Evolutionary conservation across 2,797 vertebrate genomes (phyloP), one percentile per base, ranked within the genome.

Genomic region (Rachycentron canadum): DNA sequence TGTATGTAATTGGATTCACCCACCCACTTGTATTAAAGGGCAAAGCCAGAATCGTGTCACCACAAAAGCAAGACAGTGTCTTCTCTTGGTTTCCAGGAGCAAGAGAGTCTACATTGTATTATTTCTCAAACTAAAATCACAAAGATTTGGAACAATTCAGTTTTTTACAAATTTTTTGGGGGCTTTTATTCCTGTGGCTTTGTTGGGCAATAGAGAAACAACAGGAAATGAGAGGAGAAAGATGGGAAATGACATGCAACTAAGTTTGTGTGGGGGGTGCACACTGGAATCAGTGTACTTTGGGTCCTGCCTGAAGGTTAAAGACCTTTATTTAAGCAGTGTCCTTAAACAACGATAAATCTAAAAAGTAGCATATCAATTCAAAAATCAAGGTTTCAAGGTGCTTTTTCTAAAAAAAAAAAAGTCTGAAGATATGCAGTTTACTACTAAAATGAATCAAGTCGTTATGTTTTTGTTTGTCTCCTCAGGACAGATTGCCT

Each of bases 401-500:
- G 11, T 30, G 40, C 36, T 47, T 7, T n/a, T 47, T 50, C 11
- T 50, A 13, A 25, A 11, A 50, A 50, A 50, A 13, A 11, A 61
- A 40, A 23, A 30, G 11, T 43, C 21, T 43, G 21, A 43, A n/a
- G 36, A 1, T 26, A 12, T 34, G 12, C 16, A 50, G 38, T 30
- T 63, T 34, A 53, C 13, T 40, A 40, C 9, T 17, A 25, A 53
- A 57, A 47, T 40, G 16, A 26, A 53, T 69, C 14, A 30, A 30
- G 5, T 26, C 12, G n/a, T 45, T 6, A 3, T 69, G 23, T 65
- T 56, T 14, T 32, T 80, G 11, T 65, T 81, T 88, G 28, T 86
- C 23, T 76, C 57, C 63, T 30, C 66, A 98, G 97, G 97, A 98
- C 89, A 95, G 97, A 84, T 92, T 96, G 21, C 97, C 97, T 2